A percentile compares a stretch with the other conserved stretches of the same genome.
Evolutionary conservation across 2,797 vertebrate genomes (phyloP).

Genomic region (Hyperoplus immaculatus): DNA sequence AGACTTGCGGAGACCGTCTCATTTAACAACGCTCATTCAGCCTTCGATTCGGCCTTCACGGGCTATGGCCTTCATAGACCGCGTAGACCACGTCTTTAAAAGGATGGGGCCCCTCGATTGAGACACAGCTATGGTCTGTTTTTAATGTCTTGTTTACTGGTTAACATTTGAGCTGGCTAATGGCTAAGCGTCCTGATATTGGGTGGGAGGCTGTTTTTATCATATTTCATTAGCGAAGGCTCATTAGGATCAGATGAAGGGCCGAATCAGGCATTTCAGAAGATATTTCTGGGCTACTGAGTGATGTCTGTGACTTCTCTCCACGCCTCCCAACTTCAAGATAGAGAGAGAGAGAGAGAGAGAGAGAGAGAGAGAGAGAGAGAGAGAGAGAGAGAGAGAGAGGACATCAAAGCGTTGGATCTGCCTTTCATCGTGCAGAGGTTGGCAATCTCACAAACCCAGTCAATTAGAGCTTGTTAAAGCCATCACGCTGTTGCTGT

Average conservation of each 20-base stretch:
- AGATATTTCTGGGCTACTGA: constrained; percentile 51
- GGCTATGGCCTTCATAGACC: too few relatives aligned
- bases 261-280: constrained; percentile 55
- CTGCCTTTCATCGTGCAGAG: constrained; percentile 80
- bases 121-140: background rate
- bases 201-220: constrained; percentile 66
- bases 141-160: constrained; percentile 65
- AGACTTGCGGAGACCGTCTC: too few relatives aligned
- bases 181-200: constrained; percentile 48
- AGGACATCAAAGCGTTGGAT: constrained; percentile 77
- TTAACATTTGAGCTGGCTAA: constrained; percentile 69
- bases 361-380: constrained; percentile 8
- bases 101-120: too few relatives aligned
- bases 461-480: constrained; percentile 77
- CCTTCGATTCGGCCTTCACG: too few relatives aligned
- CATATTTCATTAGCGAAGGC: constrained; percentile 74
- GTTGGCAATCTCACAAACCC: constrained; percentile 73
- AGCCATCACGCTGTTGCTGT: constrained; percentile 43
- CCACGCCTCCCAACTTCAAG: constrained; percentile 61
- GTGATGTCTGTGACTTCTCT: constrained; percentile 65
- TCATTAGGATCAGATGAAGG: constrained; percentile 77
- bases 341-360: constrained; percentile 36
- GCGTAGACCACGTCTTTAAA: too few relatives aligned
- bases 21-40: too few relatives aligned
- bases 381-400: constrained; percentile 15